Base-by-base conservation (phyloP, 2,113 vertebrate species). In the Phasianus colchicus region DNA sequence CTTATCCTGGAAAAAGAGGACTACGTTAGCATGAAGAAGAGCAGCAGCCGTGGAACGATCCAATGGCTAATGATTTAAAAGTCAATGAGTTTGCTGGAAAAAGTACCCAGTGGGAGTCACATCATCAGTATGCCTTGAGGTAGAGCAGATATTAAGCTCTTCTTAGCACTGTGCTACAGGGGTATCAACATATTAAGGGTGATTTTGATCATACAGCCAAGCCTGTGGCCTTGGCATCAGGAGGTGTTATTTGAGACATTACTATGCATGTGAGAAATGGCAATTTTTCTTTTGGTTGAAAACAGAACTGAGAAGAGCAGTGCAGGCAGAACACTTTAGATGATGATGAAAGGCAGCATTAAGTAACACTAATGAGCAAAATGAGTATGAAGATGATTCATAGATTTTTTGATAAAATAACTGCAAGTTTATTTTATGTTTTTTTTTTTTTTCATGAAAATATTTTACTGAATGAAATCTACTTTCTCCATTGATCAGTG, bases 121-220 rank as follows among this genome's bases (percentile, higher is more conserved):
- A 27, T n/a, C 14, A n/a, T 78, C 22, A 27, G 2, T 10, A 19
- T 47, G 11, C 18, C 8, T 25, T 83, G 58, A 83, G n/a, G 43
- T 34, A 61, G n/a, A 29, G 38, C 45, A 61, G 8, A 45, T 47
- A 20, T 27, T 25, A 66, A 73, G 19, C 10, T 77, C 20, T 58
- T 58, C 45, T 42, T 45, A 27, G 38, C 71, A 57, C 32, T 42
- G 38, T 13, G 21, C 34, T 42, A 2, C 11, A 38, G 54, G 2
- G 6, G 5, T 72, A 61, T 42, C 14, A 15, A 42, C 47, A 21
- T 21, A 18, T 42, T 5, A 61, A 48, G 24, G 17, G 16, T 36
- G n/a, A 3, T 6, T 74, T 57, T 38, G 61, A 7, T 63, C 1
- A 0, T 11, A 3, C n/a, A 25, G 14, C 54, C 29, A 42, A 67